These are phyloP conservation scores for Hofmannophila pseudospretella DNA, from an alignment of 2,888 invertebrate species.

Conservation along the genomic window DNA sequence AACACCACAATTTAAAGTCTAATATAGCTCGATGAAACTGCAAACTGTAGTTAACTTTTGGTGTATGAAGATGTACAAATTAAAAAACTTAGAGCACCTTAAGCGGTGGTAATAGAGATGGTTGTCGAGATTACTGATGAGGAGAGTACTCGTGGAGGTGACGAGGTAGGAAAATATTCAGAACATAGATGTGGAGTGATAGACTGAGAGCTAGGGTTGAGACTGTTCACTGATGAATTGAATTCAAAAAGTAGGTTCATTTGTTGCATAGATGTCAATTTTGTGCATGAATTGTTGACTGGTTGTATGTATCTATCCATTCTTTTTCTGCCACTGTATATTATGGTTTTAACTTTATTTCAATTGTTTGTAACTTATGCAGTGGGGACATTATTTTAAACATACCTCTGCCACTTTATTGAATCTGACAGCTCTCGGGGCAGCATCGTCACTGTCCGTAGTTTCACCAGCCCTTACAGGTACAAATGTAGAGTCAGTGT, in stretches of 20 bases:
- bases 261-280: too few relatives aligned
- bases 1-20: background rate
- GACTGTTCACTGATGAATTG: too few relatives aligned
- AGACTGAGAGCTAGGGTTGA: conserved; percentile 57
- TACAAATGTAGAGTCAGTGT: conserved; percentile 94
- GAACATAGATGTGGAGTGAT: conserved; percentile 66
- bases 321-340: too few relatives aligned
- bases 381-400: too few relatives aligned
- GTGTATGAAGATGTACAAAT: conserved; percentile 20
- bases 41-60: conserved; percentile 6
- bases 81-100: conserved; percentile 16
- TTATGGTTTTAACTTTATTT: too few relatives aligned
- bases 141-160: conserved; percentile 41
- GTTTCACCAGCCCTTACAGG: conserved; percentile 89
- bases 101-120: conserved; percentile 18
- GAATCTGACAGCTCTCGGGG: conserved; percentile 90
- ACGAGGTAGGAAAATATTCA: conserved; percentile 72
- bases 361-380: too few relatives aligned
- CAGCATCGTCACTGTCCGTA: conserved; percentile 86
- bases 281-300: too few relatives aligned
- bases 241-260: too few relatives aligned
- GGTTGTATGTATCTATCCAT: too few relatives aligned
- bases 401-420: conserved; percentile 90
- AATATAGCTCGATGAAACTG: background rate
- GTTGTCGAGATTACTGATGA: conserved; percentile 17